Base-by-base conservation (phyloP, 2,113 vertebrate species). In the Leucopsar rothschildi region DNA sequence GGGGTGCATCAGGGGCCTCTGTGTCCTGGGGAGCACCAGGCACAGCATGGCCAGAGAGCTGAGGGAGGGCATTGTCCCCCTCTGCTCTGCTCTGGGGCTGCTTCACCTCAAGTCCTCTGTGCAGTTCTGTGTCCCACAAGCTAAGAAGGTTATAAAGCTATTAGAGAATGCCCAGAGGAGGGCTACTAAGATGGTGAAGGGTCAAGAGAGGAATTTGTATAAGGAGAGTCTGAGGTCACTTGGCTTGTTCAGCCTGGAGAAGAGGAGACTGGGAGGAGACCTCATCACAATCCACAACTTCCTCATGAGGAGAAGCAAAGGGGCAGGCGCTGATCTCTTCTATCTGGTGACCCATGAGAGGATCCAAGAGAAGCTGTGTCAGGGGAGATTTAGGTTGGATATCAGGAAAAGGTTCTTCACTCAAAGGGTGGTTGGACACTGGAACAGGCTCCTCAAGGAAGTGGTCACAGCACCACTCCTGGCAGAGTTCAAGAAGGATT, bases 171-270 rank as follows among this genome's bases (percentile, higher is more conserved):
- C 15, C 28, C 61, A 68, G 25, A 68, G 39, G 28, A 60, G 16
- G n/a, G 11, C 7, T 25, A 18, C 5, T 11, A 15, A 53, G 33
- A n/a, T 0, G 0, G 6, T 52, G 39, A 59, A 45, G 27, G 18
- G 10, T 27, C 29, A 72, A 44, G 35, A 57, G 50, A 40, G 11
- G 14, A 49, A 64, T 29, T 29, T 40, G 4, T 59, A 5, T 13
- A 3, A 88, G 39, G 24, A 61, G 8, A 10, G 17, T 15, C 53
- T 60, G 45, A 68, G n/a, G 17, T 29, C n/a, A 12, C 29, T 60
- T 35, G 24, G 5, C 18, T 45, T 75, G 24, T 18, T 68, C n/a
- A 68, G 39, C 2, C 24, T 60, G 39, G 15, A 44, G 13, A 15
- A 75, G 13, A 44, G 13, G 19, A 75, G 13, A n/a, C 39, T 45